Conservation (phyloP, 1,140 invertebrate species). For the Megathymus violae region DNA sequence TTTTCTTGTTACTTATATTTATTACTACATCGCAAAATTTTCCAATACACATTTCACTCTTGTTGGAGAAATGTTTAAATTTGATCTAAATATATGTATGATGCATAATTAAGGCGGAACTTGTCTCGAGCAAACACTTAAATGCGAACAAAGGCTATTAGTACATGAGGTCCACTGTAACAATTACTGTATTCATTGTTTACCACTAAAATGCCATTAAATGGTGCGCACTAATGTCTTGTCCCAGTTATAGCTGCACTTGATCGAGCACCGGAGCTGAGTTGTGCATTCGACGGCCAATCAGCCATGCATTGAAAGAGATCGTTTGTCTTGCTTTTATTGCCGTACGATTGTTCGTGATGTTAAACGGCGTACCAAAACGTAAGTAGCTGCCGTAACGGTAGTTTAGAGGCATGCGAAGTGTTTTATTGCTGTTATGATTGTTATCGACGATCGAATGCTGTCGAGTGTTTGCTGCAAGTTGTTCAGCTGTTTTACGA, state of each 20-base stretch:
- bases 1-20: too few relatives aligned
- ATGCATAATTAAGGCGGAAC: too few relatives aligned
- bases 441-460: constrained; percentile 27
- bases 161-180: constrained; percentile 14
- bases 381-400: constrained; percentile 46
- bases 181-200: constrained; percentile 36
- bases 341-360: constrained; percentile 54
- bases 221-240: constrained; percentile 41
- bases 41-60: too few relatives aligned
- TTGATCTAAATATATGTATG: too few relatives aligned
- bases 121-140: too few relatives aligned
- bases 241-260: constrained; percentile 45
- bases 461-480: constrained; percentile 25
- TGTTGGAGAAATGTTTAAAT: too few relatives aligned
- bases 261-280: constrained; percentile 51
- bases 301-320: constrained; percentile 51
- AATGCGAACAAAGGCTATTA: too few relatives aligned
- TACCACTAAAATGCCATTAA: constrained; percentile 33
- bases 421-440: constrained; percentile 39
- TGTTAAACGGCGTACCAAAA: constrained; percentile 44
- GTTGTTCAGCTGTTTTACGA: constrained; percentile 24
- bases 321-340: constrained; percentile 71
- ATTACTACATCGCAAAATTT: too few relatives aligned
- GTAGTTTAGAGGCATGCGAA: constrained; percentile 42
- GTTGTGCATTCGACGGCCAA: constrained; percentile 52